Evolutionary conservation across 2,888 invertebrate genomes (phyloP), one percentile per base, ranked within the genome.

Genomic region (Lasioglossum zephyrum): DNA sequence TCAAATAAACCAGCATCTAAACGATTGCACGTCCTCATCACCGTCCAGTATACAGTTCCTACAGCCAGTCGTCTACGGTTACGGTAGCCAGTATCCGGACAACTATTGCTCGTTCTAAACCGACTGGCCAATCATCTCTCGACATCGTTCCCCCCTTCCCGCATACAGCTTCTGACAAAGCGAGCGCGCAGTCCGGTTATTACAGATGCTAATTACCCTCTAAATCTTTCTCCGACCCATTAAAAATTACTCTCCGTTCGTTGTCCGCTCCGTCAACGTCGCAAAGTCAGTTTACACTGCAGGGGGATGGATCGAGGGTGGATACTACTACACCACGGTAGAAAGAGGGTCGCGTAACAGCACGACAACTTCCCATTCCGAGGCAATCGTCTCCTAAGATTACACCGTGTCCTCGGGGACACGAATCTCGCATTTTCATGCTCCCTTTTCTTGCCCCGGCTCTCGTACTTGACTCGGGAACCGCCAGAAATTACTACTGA

Each of bases 341-440:
- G 66, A 18, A 63, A 44, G 41, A 81, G 36, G 53, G 36, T 80
- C 80, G 53, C 57, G 66, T 36, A 82, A 79, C 73, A 80, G 80
- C 81, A 57, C 73, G 82, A 79, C 73, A 69, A 72, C 77, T 77
- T 57, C 70, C 73, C 80, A 60, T 81, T 80, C 82, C 26, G 44
- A 60, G 70, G 73, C 63, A 73, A 73, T 82, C 73, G 66, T 66
- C 63, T 31, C 39, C 31, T 47, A 60, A 78, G 79, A 81, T 81
- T 73, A 81, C 26, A 57, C 39, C 8, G 72, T 57, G 72, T 81
- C 72, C 63, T 49, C 16, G 31, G 63, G 80, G 73, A 79, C 44
- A 41, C 73, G 53, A 47, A 72, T 73, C 57, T 26, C 77, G 72
- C 18, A 26, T 72, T 76, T 63, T 63, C 63, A 63, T 63, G 63